These are phyloP conservation scores for Exephanes ischioxanthus DNA, from an alignment of 2,888 invertebrate genomes.

Conservation along the genomic window DNA sequence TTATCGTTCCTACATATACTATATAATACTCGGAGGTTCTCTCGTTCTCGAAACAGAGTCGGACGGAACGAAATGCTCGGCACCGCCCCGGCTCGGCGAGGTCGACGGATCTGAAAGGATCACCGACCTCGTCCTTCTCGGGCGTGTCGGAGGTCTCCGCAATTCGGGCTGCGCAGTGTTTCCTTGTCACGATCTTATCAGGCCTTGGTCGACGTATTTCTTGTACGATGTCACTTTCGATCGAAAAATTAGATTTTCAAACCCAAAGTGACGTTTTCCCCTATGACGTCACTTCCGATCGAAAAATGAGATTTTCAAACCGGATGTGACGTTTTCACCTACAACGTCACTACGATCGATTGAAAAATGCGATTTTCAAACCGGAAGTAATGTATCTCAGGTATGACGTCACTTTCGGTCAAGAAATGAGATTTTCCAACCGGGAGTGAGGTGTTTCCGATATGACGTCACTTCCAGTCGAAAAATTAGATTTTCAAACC, in stretches of 20 bases:
- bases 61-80: slow-evolving; percentile 67
- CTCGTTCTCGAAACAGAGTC: slow-evolving; percentile 54
- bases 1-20: slow-evolving; percentile 77
- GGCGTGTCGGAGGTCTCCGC: slow-evolving; percentile 15
- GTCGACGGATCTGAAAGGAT: slow-evolving; percentile 47
- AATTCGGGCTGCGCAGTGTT: slow-evolving; percentile 3
- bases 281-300: no score
- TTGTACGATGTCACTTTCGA: no score
- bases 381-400: no score
- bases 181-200: neutral
- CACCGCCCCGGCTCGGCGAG: slow-evolving; percentile 37
- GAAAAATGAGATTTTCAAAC: no score
- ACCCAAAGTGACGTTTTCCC: no score
- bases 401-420: no score
- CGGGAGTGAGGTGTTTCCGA: no score
- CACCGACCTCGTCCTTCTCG: slow-evolving; percentile 41
- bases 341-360: neutral
- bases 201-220: neutral
- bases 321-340: neutral
- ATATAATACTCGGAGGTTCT: slow-evolving; percentile 28
- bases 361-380: no score
- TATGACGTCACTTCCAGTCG: no score
- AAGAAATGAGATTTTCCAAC: no score
- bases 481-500: no score
- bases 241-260: no score